A percentile compares a stretch with the other conserved stretches of the same genome.
phyloP scores from a whole-genome alignment of 2,888 invertebrate species.

The Drepanosiphum platanoidis region DNA sequence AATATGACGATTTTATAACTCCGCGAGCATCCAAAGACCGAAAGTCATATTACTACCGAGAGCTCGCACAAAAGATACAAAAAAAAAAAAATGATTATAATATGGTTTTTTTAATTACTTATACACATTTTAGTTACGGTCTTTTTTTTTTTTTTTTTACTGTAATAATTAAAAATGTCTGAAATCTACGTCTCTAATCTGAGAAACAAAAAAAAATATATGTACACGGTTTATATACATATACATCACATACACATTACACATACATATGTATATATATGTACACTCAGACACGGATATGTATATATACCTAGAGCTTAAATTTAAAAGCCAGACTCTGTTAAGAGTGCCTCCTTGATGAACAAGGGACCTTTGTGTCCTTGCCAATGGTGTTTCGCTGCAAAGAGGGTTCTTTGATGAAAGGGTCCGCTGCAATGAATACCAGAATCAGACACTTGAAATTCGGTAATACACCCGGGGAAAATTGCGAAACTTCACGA shows the following conservation, averaged over 20 bases:
- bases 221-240: background rate
- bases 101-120: conserved; percentile 18
- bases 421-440: conserved; percentile 25
- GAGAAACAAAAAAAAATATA: conserved; percentile 17
- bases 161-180: conserved; percentile 44
- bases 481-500: conserved; percentile 13
- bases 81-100: conserved; percentile 4
- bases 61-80: background rate
- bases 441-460: conserved; percentile 38
- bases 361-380: conserved; percentile 47
- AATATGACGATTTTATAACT: background rate
- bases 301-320: conserved; percentile 23
- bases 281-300: conserved; percentile 11
- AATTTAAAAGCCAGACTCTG: conserved; percentile 39
- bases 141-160: no score
- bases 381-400: conserved; percentile 8
- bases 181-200: conserved; percentile 51
- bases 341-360: conserved; percentile 45
- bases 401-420: conserved; percentile 35
- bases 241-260: no score
- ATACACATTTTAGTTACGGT: conserved; percentile 8
- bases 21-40: background rate
- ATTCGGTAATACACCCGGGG: conserved; percentile 28
- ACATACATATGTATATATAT: background rate
- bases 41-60: background rate